Evolutionary conservation across 2,113 vertebrate genomes (phyloP), one percentile per base, ranked within the genome.

Genomic region (Mesoclemmys tuberculata): DNA sequence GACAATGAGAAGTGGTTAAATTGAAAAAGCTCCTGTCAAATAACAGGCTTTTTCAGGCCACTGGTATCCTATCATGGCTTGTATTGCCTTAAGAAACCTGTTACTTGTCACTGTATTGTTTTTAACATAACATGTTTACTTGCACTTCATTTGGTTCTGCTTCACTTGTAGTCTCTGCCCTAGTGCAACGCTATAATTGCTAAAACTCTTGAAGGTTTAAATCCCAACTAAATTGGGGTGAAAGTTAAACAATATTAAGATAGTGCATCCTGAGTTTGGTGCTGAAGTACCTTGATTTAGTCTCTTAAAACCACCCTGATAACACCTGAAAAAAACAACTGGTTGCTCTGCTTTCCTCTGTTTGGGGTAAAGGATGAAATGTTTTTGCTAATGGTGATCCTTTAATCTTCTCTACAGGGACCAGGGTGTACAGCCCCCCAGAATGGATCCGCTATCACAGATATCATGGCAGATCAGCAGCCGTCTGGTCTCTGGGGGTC

Each of bases 401-500:
- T 2, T 52, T 0, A 0, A 14, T 19, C 2, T 48, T 49, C 2
- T 84, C 90, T 92, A 2, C 56, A 99, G 99, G 99, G 61, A 99
- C 99, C 2, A 98, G 99, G 21, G 99, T 99, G 88, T 99, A 99
- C 97, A 99, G 99, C 81, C 99, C 99, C 0, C 99, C 99, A 0
- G 99, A 99, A 97, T 99, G 99, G 99, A 99, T 99, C 92, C 99
- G 98, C 82, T 99, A 99, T 94, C 99, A 99, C 75, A 98, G 99
- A 44, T 99, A 99, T 94, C 99, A 99, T 0, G 99, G 99, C 22
- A 98, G 99, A 51, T 99, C 99, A 0, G 99, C 99, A 0, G 99
- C 99, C 0, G 98, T 99, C n/a, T 99, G 99, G 99, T 99, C 99
- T 4, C 98, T 99, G 94, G 99, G 99, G 0, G 98, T 99, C 2